A percentile compares a stretch with the other conserved stretches of the same genome.
phyloP scores from a whole-genome alignment of 2,113 vertebrate genomes.

The Spermophilus dauricus region DNA sequence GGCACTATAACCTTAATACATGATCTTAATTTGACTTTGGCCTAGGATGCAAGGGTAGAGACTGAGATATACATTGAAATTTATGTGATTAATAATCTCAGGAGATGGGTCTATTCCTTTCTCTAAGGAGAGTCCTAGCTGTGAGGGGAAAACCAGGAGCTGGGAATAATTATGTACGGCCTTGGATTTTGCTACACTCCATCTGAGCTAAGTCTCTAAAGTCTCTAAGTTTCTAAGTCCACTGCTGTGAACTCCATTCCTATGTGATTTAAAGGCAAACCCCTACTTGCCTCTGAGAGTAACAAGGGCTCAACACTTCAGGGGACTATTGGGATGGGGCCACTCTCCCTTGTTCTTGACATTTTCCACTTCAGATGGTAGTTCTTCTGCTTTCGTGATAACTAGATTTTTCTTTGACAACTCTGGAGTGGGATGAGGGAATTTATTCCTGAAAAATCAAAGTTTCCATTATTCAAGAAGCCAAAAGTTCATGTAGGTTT shows the following conservation, averaged over 20 bases:
- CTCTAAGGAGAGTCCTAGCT: background rate
- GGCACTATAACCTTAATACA: background rate
- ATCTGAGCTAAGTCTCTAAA: background rate
- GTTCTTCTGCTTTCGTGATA: slow-evolving; percentile 3
- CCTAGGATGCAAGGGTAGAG: background rate
- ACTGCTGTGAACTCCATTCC: background rate
- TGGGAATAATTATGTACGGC: background rate
- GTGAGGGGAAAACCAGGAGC: background rate
- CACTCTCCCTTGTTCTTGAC: background rate
- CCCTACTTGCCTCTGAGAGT: background rate
- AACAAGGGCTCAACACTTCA: background rate
- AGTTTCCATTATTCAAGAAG: background rate
- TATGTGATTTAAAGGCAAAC: background rate
- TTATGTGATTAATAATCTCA: background rate
- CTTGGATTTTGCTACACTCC: background rate
- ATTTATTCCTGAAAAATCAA: background rate
- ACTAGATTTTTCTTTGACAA: slow-evolving; percentile 10
- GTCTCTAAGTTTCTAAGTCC: too few species aligned
- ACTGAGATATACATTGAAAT: background rate
- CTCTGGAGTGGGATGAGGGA: background rate
- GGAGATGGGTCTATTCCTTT: background rate
- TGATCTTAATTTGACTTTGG: background rate
- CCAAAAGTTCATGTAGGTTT: background rate
- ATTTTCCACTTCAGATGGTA: background rate
- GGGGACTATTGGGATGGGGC: too few species aligned